Conservation (phyloP, 1,140 invertebrate species). For the Lordiphosa collinella region DNA sequence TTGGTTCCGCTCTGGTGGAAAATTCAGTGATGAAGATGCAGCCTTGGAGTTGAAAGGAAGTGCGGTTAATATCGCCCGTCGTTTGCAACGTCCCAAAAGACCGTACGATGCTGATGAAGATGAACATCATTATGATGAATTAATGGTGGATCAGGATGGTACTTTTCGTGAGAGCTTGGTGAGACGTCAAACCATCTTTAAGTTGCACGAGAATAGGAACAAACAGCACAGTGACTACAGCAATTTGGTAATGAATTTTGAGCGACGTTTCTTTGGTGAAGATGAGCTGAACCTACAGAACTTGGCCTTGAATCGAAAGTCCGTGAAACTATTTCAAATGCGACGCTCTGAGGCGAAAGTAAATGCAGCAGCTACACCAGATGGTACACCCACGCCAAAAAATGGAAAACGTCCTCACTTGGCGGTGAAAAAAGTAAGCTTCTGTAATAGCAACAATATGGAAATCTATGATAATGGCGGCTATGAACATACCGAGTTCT, state of each 20-base stretch:
- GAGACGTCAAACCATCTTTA: conserved; percentile 65
- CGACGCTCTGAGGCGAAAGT: conserved; percentile 56
- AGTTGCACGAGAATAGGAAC: conserved; percentile 58
- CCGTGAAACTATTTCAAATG: conserved; percentile 59
- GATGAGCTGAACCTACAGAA: conserved; percentile 68
- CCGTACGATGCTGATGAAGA: conserved; percentile 79
- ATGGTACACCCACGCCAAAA: conserved; percentile 41
- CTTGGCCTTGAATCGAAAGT: conserved; percentile 66
- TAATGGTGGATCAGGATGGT: conserved; percentile 31
- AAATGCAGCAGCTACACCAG: conserved; percentile 53
- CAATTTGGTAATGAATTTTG: conserved; percentile 69
- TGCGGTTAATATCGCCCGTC: conserved; percentile 83
- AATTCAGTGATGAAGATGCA: conserved; percentile 79
- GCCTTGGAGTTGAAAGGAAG: conserved; percentile 82
- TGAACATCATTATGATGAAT: conserved; percentile 51
- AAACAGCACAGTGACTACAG: conserved; percentile 61
- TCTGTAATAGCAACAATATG: conserved; percentile 18
- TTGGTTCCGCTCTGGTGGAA: conserved; percentile 58
- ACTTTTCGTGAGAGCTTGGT: conserved; percentile 43
- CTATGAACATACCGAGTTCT: conserved; percentile 46
- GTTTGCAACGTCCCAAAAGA: conserved; percentile 81
- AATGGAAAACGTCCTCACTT: conserved; percentile 36
- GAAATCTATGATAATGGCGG: conserved; percentile 51
- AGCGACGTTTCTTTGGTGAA: conserved; percentile 66
- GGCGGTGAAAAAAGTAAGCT: conserved; percentile 46